Conservation (phyloP, 2,113 vertebrate genomes). For the Sceloporus undulatus region DNA sequence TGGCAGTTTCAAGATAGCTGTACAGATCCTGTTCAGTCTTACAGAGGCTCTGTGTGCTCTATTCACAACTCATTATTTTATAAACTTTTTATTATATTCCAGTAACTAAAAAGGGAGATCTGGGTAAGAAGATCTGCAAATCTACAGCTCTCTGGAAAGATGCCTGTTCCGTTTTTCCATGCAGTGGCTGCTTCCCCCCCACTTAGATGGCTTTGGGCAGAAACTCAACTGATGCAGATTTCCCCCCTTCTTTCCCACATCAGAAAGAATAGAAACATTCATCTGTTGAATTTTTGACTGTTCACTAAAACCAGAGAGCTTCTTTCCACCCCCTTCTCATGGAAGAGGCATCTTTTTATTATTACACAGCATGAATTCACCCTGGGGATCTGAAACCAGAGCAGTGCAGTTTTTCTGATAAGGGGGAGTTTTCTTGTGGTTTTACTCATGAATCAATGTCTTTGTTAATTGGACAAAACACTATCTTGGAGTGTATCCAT, state of each 20-base stretch:
- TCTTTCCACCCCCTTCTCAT: too few relatives aligned
- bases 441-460: too few relatives aligned
- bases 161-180: background rate
- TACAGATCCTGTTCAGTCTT: background rate
- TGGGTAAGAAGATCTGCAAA: background rate
- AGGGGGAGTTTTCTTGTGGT: too few relatives aligned
- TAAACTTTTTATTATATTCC: background rate
- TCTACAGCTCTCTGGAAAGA: background rate
- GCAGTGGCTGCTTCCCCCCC: background rate
- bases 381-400: too few relatives aligned
- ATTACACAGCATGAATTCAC: background rate
- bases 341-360: too few relatives aligned
- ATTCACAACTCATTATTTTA: background rate
- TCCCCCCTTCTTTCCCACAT: too few relatives aligned
- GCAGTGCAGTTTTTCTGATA: too few relatives aligned
- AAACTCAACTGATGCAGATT: background rate
- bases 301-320: background rate
- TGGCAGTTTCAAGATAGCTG: background rate
- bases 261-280: too few relatives aligned
- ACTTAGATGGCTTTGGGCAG: background rate
- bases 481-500: too few relatives aligned
- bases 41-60: background rate
- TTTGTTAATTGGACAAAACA: too few relatives aligned
- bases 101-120: background rate
- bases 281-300: background rate